Conservation (phyloP, 2,888 invertebrate species). For the Nycteola revayana region DNA sequence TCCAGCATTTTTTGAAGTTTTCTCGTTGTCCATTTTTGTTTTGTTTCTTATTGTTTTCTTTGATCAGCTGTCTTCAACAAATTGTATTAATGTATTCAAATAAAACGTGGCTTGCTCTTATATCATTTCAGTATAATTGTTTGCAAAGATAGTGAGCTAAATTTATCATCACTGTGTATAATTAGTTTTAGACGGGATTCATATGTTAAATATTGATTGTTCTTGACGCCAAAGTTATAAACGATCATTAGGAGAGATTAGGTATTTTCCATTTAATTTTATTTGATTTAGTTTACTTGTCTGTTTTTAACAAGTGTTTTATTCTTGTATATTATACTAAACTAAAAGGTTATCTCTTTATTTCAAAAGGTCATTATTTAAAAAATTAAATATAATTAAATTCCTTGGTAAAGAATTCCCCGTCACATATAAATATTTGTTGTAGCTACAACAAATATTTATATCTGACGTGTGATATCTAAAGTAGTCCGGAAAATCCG, state of each 20-base stretch:
- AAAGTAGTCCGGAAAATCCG: no score
- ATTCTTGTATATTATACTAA: no score
- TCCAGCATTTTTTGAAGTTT: neutral
- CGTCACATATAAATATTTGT: no score
- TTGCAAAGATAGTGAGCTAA: constrained; percentile 17
- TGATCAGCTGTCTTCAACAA: constrained; percentile 4
- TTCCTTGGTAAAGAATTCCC: no score
- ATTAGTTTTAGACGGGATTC: constrained; percentile 1
- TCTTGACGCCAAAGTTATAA: constrained; percentile 14
- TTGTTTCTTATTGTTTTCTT: constrained; percentile 1
- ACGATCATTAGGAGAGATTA: constrained; percentile 12
- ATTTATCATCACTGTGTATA: constrained; percentile 11
- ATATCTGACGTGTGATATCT: no score
- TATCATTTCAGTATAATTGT: constrained; percentile 14
- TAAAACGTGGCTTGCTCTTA: constrained; percentile 11
- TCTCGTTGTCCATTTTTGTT: constrained; percentile 9
- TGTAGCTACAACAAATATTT: no score
- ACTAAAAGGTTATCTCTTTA: no score
- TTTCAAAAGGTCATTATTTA: no score
- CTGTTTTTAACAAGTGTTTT: no score
- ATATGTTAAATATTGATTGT: constrained; percentile 11
- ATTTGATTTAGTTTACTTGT: no score
- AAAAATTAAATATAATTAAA: no score
- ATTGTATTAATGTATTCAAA: constrained; percentile 12
- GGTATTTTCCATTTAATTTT: constrained; percentile 20